A percentile compares a stretch with the other conserved stretches of the same genome.
These are phyloP conservation scores for Watsonalla cultraria DNA, from an alignment of 2,888 invertebrate genomes.

Conservation along the genomic window DNA sequence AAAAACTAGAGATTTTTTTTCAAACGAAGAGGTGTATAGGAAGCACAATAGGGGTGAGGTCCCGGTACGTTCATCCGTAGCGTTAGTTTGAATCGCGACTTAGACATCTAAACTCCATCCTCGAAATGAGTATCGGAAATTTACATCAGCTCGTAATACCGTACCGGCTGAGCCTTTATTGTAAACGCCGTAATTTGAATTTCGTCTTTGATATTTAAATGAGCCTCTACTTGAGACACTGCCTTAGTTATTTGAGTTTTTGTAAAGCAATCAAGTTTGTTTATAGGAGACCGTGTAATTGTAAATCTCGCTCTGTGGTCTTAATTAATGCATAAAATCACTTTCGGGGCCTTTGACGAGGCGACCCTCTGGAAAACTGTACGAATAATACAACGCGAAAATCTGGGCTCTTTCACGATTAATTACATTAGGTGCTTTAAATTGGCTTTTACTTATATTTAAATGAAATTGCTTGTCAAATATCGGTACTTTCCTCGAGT, in stretches of 20 bases:
- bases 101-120: constrained; percentile 70
- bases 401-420: constrained; percentile 28
- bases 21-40: background rate
- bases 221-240: constrained; percentile 77
- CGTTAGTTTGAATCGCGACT: constrained; percentile 48
- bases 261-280: constrained; percentile 79
- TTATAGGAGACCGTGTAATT: constrained; percentile 73
- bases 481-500: background rate
- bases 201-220: constrained; percentile 79
- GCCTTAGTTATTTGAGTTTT: constrained; percentile 79
- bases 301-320: constrained; percentile 74
- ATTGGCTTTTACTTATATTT: background rate
- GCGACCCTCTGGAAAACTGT: constrained; percentile 43
- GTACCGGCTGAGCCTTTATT: constrained; percentile 74
- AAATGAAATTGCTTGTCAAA: background rate
- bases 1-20: no score
- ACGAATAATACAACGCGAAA: constrained; percentile 46
- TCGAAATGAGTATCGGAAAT: constrained; percentile 78
- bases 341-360: constrained; percentile 53
- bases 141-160: constrained; percentile 77
- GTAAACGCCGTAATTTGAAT: constrained; percentile 78
- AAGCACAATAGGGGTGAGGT: background rate
- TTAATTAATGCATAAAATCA: constrained; percentile 74
- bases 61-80: constrained; percentile 5
- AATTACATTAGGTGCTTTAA: constrained; percentile 28